Percentiles rank a stretch among this genome's conserved stretches.
Evolutionary conservation across 1,140 invertebrate species (phyloP).

Genomic region (Dendrolimus punctatus): DNA sequence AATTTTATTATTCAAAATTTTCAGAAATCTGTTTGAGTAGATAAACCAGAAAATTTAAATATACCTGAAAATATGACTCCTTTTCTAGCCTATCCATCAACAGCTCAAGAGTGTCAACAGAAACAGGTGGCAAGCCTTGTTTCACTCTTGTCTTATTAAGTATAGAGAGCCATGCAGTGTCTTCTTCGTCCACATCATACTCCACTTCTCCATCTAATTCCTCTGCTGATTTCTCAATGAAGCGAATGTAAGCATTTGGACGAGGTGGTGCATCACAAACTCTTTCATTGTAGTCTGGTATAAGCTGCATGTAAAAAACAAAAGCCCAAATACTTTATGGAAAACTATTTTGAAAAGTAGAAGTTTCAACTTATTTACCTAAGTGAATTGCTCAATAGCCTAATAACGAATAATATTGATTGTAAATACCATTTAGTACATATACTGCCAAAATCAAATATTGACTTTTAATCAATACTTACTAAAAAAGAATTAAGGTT

Average conservation of each 20-base stretch:
- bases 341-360: too few relatives aligned
- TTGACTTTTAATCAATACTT: too few relatives aligned
- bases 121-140: slow-evolving; percentile 79
- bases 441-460: too few relatives aligned
- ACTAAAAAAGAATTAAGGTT: too few relatives aligned
- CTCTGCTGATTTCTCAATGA: slow-evolving; percentile 95
- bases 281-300: slow-evolving; percentile 58
- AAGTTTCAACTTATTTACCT: too few relatives aligned
- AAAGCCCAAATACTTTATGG: too few relatives aligned
- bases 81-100: slow-evolving; percentile 98
- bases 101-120: slow-evolving; percentile 91
- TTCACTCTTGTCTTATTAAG: slow-evolving; percentile 87
- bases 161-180: slow-evolving; percentile 92
- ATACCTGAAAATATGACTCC: slow-evolving; percentile 94
- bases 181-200: slow-evolving; percentile 98
- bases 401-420: too few relatives aligned
- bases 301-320: slow-evolving; percentile 28
- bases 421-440: too few relatives aligned
- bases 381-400: too few relatives aligned
- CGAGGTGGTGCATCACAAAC: slow-evolving; percentile 81
- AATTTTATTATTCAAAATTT: too few relatives aligned
- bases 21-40: not conserved
- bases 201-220: slow-evolving; percentile 95
- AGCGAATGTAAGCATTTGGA: slow-evolving; percentile 71
- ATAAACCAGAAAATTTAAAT: not conserved